Percentiles rank a stretch among this genome's conserved stretches.
Evolutionary conservation across 1,140 invertebrate genomes (phyloP).

Genomic region (Dryas iulia): DNA sequence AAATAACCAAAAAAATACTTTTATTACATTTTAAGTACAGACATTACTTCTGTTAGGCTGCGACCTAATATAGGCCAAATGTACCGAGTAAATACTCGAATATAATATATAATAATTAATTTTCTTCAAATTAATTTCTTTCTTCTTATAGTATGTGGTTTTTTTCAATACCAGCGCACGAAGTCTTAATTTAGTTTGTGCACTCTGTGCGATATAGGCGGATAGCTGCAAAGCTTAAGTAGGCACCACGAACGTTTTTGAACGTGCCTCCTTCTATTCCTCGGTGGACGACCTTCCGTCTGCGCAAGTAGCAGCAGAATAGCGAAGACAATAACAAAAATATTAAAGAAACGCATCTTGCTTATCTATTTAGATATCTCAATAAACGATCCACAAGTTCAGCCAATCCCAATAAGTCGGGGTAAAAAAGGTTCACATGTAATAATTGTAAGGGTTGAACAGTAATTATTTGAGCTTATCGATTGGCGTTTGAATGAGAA

Average conservation of each 20-base stretch:
- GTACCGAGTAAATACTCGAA: slow-evolving; percentile 35
- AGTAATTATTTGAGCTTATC: slow-evolving; percentile 41
- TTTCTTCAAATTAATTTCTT: slow-evolving; percentile 21
- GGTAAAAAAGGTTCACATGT: slow-evolving; percentile 16
- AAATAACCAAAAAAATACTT: slow-evolving; percentile 43
- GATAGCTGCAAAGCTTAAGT: slow-evolving; percentile 57
- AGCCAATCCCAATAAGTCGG: background rate
- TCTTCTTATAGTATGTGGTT: background rate
- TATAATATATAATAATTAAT: slow-evolving; percentile 14
- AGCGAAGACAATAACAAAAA: slow-evolving; percentile 37
- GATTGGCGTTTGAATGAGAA: slow-evolving; percentile 47
- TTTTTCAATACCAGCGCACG: background rate
- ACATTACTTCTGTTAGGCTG: slow-evolving; percentile 59
- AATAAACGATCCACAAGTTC: background rate
- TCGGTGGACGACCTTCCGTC: slow-evolving; percentile 40
- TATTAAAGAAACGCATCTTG: slow-evolving; percentile 56
- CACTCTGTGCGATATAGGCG: slow-evolving; percentile 34
- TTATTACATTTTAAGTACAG: slow-evolving; percentile 56
- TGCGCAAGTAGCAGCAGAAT: slow-evolving; percentile 36
- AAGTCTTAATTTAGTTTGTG: slow-evolving; percentile 27
- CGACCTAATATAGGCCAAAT: slow-evolving; percentile 54
- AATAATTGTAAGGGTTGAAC: slow-evolving; percentile 21
- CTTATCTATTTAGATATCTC: background rate
- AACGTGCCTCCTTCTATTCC: slow-evolving; percentile 32
- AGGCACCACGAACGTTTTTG: slow-evolving; percentile 56